Conservation (phyloP, 2,888 invertebrate genomes). For the Abscondita cerata region DNA sequence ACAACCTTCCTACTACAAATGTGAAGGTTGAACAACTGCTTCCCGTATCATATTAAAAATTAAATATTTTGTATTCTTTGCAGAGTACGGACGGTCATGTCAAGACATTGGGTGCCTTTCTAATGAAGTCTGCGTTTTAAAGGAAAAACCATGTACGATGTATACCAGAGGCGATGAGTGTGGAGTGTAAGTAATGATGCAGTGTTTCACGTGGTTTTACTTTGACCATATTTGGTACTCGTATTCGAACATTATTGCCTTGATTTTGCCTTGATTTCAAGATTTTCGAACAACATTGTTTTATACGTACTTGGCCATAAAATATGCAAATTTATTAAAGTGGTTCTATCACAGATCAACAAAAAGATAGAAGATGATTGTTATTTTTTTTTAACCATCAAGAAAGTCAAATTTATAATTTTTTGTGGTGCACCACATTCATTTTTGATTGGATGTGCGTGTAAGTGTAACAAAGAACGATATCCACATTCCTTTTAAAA, state of each 20-base stretch:
- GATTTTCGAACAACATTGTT: neutral
- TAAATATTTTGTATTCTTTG: slow-evolving; percentile 41
- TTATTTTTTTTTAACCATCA: too few species aligned
- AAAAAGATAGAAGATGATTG: too few species aligned
- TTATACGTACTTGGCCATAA: too few species aligned
- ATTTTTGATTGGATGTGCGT: too few species aligned
- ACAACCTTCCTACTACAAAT: neutral
- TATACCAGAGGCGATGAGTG: slow-evolving; percentile 54
- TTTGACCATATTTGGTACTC: neutral
- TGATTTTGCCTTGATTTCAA: slow-evolving; percentile 3
- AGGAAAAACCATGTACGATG: slow-evolving; percentile 71
- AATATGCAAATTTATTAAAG: too few species aligned
- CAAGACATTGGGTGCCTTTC: slow-evolving; percentile 79
- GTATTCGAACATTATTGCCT: too few species aligned
- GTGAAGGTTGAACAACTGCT: neutral
- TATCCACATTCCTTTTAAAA: too few species aligned
- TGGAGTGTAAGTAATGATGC: slow-evolving; percentile 56
- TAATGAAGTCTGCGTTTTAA: slow-evolving; percentile 74
- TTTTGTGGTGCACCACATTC: too few species aligned
- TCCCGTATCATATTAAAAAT: neutral
- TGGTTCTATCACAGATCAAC: too few species aligned
- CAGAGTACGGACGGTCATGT: slow-evolving; percentile 81
- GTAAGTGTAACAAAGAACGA: too few species aligned
- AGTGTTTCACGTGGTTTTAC: neutral
- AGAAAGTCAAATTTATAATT: too few species aligned